Evolutionary conservation across 1,140 invertebrate genomes (phyloP), one percentile per base, ranked within the genome.

Genomic region (Drosophila nigrodunni): DNA sequence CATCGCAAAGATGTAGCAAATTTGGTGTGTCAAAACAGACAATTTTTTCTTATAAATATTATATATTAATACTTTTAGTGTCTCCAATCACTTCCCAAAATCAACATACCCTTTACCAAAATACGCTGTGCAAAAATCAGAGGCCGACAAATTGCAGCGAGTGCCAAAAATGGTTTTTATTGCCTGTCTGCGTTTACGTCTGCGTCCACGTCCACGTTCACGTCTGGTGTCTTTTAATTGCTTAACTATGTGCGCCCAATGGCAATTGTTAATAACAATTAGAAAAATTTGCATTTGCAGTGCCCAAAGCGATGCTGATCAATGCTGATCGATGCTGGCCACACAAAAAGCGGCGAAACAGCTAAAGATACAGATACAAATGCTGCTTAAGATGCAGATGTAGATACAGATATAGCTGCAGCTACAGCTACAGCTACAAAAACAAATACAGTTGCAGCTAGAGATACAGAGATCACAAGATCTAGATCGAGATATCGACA

Each of bases 181-280:
- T 46, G 47, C 15, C 44, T 46, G 66, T 43, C 65, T 69, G 65
- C 44, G 46, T 41, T 41, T 62, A 58, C 13, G 73, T 30, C 25
- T 6, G 6, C 25, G 6, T 4, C 6, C 6, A 30, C 25, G 66
- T 43, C 65, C 62, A 58, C 44, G 46, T 41, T 25, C 58, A 64
- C 11, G 73, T 70, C 67, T 75, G 67, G 66, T 80, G 80, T 78
- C 73, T 82, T 83, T 88, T 89, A 88, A 88, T 89, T 88, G 83
- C 83, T 88, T 75, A 89, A 88, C 83, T 88, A 83, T 80, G 6
- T 30, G 25, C 25, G 80, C 80, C 82, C 82, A 69, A 59, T 80
- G 80, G 83, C 85, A 35, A 83, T 89, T 89, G 83, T 88, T 88
- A 88, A 88, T 89, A 88, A 88, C 83, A 88, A 88, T 88, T 88